A percentile compares a stretch with the other conserved stretches of the same genome.
Evolutionary conservation across 2,113 vertebrate species (phyloP).

Genomic region (Dipodomys merriami): DNA sequence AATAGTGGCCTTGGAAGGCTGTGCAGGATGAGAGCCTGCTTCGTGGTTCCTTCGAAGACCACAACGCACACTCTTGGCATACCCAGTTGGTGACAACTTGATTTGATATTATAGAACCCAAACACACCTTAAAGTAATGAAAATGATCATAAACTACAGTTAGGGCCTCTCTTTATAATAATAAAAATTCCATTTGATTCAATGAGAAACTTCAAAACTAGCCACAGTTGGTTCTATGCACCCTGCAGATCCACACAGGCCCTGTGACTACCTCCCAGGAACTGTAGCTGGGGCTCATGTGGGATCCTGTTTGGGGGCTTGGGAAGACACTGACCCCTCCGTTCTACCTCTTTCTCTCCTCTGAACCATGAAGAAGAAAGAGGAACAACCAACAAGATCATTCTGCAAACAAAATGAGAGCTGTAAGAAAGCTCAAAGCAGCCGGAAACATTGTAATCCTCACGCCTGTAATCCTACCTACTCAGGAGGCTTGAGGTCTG

Average conservation of each 20-base stretch:
- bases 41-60: slow-evolving; percentile 46
- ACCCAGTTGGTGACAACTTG: not conserved
- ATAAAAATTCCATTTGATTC: slow-evolving; percentile 39
- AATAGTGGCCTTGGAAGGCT: not conserved
- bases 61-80: slow-evolving; percentile 17
- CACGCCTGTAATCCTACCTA: too few relatives aligned
- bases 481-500: too few relatives aligned
- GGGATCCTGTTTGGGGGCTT: not conserved
- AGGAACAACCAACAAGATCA: not conserved
- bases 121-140: slow-evolving; percentile 24
- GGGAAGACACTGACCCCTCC: not conserved
- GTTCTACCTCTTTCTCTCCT: not conserved
- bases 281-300: not conserved
- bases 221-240: not conserved
- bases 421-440: not conserved
- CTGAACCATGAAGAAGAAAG: not conserved
- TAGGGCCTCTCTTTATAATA: slow-evolving; percentile 40
- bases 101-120: slow-evolving; percentile 40
- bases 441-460: too few relatives aligned
- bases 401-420: slow-evolving; percentile 3
- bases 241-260: not conserved
- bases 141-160: slow-evolving; percentile 54
- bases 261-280: not conserved
- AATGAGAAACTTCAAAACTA: slow-evolving; percentile 12
- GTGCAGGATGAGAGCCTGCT: not conserved